Base-by-base conservation (phyloP, 2,113 vertebrate species). In the Pygoscelis adeliae region DNA sequence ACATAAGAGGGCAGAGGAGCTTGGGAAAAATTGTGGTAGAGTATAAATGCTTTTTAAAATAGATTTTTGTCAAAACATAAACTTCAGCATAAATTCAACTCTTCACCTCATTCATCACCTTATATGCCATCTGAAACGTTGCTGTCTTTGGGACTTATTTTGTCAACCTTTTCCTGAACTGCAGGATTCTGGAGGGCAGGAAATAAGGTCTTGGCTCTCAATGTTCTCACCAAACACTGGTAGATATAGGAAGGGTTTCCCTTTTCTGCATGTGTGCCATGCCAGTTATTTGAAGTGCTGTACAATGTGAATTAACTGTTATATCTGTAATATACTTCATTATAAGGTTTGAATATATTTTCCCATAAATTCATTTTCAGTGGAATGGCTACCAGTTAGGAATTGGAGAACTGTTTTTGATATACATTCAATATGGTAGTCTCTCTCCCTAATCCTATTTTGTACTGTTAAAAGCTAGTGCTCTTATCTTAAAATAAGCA, bases 21-120 rank as follows among this genome's bases (percentile, higher is more conserved):
- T 97, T 97, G 97, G 95, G 97, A 96, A 97, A 97, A 93, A 53
- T 53, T 83, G 76, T 77, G 76, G 69, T 83, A 61, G 52, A 85
- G n/a, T 67, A 90, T 56, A 91, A 94, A 92, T 88, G 56, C 71
- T 56, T 95, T 96, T 86, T 72, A 89, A 96, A 97, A 97, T 95
- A 97, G 74, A 87, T 87, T 90, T 94, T 93, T 91, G 86, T 96
- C 90, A 96, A 96, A 97, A 95, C 72, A 95, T 76, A 79, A 96
- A 95, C 77, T 94, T 96, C 19, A 83, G 42, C 87, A 91, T 94
- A 85, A 90, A 85, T 93, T 92, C 61, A 91, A 15, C 70, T 90
- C 44, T 92, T 83, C 66, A 78, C 78, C 84, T 95, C 83, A 79
- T 94, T 94, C 58, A 94, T 92, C 95, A 94, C 59, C 66, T 72